These are phyloP conservation scores for Pammene aurita DNA, from an alignment of 2,888 invertebrate genomes.

Conservation along the genomic window DNA sequence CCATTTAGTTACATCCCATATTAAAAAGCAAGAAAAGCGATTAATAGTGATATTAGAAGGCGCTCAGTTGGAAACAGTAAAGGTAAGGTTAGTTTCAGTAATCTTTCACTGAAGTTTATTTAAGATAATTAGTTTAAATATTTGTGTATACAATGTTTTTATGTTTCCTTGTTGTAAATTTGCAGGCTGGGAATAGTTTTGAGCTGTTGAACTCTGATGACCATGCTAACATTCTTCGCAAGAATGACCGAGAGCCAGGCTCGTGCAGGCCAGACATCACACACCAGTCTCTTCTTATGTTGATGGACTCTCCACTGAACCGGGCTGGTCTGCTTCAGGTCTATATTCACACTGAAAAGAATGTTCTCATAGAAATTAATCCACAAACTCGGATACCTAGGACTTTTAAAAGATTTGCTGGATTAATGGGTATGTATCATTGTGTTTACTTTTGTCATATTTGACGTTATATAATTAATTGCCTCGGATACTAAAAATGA, in stretches of 20 bases:
- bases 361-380: conserved; percentile 97
- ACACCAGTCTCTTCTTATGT: conserved; percentile 98
- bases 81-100: conserved; percentile 83
- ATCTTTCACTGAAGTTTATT: neutral
- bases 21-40: conserved; percentile 93
- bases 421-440: conserved; percentile 92
- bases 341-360: conserved; percentile 94
- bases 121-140: too few relatives aligned
- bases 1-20: conserved; percentile 89
- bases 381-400: conserved; percentile 98
- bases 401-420: conserved; percentile 98
- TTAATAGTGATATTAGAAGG: conserved; percentile 96
- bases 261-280: conserved; percentile 97
- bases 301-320: conserved; percentile 98
- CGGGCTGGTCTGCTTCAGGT: conserved; percentile 98
- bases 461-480: too few relatives aligned
- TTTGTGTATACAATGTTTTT: neutral
- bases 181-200: conserved; percentile 92
- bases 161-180: conserved; percentile 42
- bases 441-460: neutral
- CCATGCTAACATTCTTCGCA: conserved; percentile 92
- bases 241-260: conserved; percentile 93
- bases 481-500: too few relatives aligned
- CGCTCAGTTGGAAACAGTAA: conserved; percentile 97
- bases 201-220: conserved; percentile 97